Percentiles rank a stretch among this genome's conserved stretches.
Evolutionary conservation across 1,140 invertebrate genomes (phyloP).

Genomic region (Pissodes strobi): DNA sequence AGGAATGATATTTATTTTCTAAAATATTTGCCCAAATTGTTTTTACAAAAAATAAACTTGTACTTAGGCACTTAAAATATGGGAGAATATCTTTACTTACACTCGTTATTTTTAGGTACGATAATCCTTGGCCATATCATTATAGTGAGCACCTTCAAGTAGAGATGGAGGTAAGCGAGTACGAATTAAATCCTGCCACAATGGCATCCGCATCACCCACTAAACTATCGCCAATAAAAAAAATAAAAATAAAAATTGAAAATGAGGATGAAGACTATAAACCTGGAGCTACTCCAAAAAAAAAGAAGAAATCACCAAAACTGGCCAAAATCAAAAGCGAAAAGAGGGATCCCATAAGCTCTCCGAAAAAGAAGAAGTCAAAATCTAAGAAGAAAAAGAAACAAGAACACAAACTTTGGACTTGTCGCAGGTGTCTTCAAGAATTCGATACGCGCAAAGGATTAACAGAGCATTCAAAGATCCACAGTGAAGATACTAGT

Average conservation of each 20-base stretch:
- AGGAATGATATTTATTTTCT: too few species aligned
- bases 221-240: background rate
- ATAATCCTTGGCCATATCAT: background rate
- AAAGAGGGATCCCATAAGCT: too few species aligned
- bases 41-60: too few species aligned
- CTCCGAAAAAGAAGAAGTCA: slow-evolving; percentile 2
- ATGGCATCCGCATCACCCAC: background rate
- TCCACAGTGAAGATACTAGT: slow-evolving; percentile 17
- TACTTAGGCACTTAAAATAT: too few species aligned
- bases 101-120: slow-evolving; percentile 29
- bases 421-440: slow-evolving; percentile 40
- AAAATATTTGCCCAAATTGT: too few species aligned
- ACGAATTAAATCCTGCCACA: slow-evolving; percentile 1
- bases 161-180: slow-evolving; percentile 35
- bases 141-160: slow-evolving; percentile 22
- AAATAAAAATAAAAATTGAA: slow-evolving; percentile 11
- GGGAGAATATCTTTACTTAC: too few species aligned
- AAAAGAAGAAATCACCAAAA: slow-evolving; percentile 4
- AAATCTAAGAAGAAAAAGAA: slow-evolving; percentile 15
- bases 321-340: too few species aligned
- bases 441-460: slow-evolving; percentile 40
- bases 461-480: slow-evolving; percentile 39
- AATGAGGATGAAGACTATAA: slow-evolving; percentile 15
- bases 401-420: slow-evolving; percentile 38
- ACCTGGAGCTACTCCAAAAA: slow-evolving; percentile 15